Evolutionary conservation across 1,140 invertebrate species (phyloP).

Genomic region (Colletes gigas): DNA sequence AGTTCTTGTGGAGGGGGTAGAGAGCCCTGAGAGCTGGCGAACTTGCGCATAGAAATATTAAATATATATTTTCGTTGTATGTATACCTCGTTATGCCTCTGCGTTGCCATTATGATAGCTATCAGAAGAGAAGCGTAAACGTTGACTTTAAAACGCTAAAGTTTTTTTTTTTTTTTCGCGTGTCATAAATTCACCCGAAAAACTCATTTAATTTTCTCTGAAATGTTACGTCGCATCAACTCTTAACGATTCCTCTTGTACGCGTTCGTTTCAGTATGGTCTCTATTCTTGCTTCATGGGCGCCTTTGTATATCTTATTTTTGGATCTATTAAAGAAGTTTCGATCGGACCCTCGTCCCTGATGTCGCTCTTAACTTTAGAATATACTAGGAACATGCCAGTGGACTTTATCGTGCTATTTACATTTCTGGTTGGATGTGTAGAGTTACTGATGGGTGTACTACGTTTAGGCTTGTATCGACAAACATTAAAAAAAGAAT

Average conservation of each 20-base stretch:
- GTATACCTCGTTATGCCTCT: too few species aligned
- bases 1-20: too few species aligned
- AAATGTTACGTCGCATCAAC: not conserved
- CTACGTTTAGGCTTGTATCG: slow-evolving; percentile 86
- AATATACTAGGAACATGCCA: slow-evolving; percentile 87
- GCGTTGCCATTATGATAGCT: too few species aligned
- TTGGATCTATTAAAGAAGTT: slow-evolving; percentile 95
- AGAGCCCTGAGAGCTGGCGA: too few species aligned
- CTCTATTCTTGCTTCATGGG: slow-evolving; percentile 88
- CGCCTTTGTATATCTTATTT: slow-evolving; percentile 91
- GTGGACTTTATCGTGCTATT: slow-evolving; percentile 90
- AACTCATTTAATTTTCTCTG: too few species aligned
- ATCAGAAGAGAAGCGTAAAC: too few species aligned
- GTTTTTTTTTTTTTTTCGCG: too few species aligned
- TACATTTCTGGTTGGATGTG: slow-evolving; percentile 87
- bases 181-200: not conserved
- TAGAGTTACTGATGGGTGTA: slow-evolving; percentile 90
- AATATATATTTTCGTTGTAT: too few species aligned
- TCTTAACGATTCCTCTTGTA: too few species aligned
- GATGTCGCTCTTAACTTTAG: slow-evolving; percentile 90
- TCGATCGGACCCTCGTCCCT: slow-evolving; percentile 94
- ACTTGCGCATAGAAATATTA: too few species aligned
- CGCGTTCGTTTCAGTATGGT: slow-evolving; percentile 83
- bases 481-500: slow-evolving; percentile 1
- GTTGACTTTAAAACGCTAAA: too few species aligned